Base-by-base conservation (phyloP, 1,140 invertebrate genomes). In the Drosophila persimilis region DNA sequence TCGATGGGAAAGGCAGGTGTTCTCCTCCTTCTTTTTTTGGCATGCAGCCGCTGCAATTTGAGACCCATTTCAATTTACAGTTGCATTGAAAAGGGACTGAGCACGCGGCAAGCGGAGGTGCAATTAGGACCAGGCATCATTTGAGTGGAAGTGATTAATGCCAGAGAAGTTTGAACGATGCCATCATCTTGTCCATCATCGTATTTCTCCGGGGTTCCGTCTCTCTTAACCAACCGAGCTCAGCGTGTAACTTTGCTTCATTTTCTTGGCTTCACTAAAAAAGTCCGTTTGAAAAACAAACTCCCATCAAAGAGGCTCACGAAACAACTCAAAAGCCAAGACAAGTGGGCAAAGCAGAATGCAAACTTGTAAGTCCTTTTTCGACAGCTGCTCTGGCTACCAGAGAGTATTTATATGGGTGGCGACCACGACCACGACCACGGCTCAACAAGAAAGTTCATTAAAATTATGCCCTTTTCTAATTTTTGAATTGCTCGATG, bases 401-500 rank as follows among this genome's bases (percentile, higher is more conserved):
- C 78, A 86, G 54, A 63, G 22, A 53, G 46, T 46, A 53, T 72
- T 61, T 48, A 47, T 62, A 48, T 54, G 46, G 24, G 53, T 24
- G 52, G 54, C 48, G 20, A 20, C 20, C 20, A 20, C 20, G 20
- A 20, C 20, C 20, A 20, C 20, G 31, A 35, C 56, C 71, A 65
- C 44, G 67, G 64, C 77, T 67, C 47, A 57, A 56, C 50, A 77
- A 79, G 62, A 88, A 88, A 88, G 83, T 88, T 88, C 83, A 88
- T 88, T 88, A 88, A 89, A 88, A 88, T 88, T 88, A 89, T 88
- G 84, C 84, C 84, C 83, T 88, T 83, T 85, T 85, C 83, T 86
- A 86, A 86, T 86, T 86, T 77, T 54, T 80, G 67, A 77, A 76
- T 73, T 71, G 80, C 39, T 46, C 11, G 60, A 29, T 41, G 26